Evolutionary conservation across 2,888 invertebrate genomes (phyloP).

Genomic region (Deilephila elpenor): DNA sequence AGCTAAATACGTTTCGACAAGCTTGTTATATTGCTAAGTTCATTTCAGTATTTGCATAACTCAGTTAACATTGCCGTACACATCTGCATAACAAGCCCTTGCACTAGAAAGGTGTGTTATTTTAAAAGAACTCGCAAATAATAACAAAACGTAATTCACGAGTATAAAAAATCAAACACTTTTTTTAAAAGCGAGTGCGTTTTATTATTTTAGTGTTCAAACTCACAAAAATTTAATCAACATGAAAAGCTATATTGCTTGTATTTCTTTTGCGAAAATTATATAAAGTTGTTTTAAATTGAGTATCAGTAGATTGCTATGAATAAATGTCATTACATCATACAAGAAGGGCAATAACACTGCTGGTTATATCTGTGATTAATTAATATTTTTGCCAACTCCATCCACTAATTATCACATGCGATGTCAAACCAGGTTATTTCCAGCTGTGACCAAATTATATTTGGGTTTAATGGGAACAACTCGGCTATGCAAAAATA

Average conservation of each 20-base stretch:
- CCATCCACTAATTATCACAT: conserved; percentile 14
- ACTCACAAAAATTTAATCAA: neutral
- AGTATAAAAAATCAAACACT: neutral
- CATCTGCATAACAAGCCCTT: conserved; percentile 6
- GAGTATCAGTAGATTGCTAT: neutral
- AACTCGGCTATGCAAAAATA: neutral
- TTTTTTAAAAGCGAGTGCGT: neutral
- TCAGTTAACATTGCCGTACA: conserved; percentile 1
- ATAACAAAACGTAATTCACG: neutral
- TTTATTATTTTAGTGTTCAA: neutral
- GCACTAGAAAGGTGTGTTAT: neutral
- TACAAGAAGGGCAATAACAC: neutral
- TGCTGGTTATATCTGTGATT: neutral
- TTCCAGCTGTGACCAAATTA: conserved; percentile 13
- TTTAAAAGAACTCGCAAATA: neutral
- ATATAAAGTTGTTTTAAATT: neutral
- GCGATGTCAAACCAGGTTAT: neutral
- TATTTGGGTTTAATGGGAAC: neutral
- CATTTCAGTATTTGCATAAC: conserved; percentile 19
- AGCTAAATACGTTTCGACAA: neutral
- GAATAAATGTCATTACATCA: neutral
- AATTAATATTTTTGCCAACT: neutral
- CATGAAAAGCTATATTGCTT: neutral
- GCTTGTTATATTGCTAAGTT: neutral
- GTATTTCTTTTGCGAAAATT: neutral